Percentiles rank a stretch among this genome's conserved stretches.
phyloP scores from a whole-genome alignment of 1,140 invertebrate genomes.

The Drosophila takahashii region DNA sequence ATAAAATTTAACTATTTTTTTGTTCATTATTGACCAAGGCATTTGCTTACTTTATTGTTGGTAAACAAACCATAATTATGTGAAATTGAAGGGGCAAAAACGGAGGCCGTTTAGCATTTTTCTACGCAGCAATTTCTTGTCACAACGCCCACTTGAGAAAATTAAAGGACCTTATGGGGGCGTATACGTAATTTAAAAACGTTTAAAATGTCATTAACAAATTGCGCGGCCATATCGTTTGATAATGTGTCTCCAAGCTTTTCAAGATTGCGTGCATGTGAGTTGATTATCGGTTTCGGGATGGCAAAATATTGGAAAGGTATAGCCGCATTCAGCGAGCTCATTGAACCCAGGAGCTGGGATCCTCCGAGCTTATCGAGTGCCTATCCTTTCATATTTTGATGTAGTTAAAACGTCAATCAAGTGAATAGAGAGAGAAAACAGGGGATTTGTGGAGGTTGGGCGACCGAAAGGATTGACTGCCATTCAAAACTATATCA shows the following conservation, averaged over 20 bases:
- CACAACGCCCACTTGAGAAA: constrained; percentile 37
- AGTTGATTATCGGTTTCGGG: constrained; percentile 3
- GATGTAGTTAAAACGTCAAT: constrained; percentile 78
- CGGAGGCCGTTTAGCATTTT: neutral
- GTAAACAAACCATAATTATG: constrained; percentile 30
- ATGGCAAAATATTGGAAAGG: neutral
- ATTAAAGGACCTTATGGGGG: constrained; percentile 51
- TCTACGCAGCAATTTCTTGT: constrained; percentile 6
- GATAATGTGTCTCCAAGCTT: constrained; percentile 51
- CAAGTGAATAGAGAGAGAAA: constrained; percentile 57
- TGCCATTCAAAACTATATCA: constrained; percentile 72
- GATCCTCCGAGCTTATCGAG: constrained; percentile 10
- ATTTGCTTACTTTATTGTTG: neutral
- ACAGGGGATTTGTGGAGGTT: constrained; percentile 31
- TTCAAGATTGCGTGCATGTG: constrained; percentile 5
- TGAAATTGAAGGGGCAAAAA: constrained; percentile 14
- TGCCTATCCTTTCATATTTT: constrained; percentile 35
- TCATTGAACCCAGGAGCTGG: constrained; percentile 28
- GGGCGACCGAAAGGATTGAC: constrained; percentile 26
- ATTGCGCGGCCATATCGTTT: constrained; percentile 55
- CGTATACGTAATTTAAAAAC: constrained; percentile 76
- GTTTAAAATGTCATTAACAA: constrained; percentile 80
- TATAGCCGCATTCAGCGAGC: constrained; percentile 4
- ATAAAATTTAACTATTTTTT: neutral
- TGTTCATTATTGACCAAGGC: neutral